Base-by-base conservation (phyloP, 2,113 vertebrate genomes). In the Oostethus manadensis region DNA sequence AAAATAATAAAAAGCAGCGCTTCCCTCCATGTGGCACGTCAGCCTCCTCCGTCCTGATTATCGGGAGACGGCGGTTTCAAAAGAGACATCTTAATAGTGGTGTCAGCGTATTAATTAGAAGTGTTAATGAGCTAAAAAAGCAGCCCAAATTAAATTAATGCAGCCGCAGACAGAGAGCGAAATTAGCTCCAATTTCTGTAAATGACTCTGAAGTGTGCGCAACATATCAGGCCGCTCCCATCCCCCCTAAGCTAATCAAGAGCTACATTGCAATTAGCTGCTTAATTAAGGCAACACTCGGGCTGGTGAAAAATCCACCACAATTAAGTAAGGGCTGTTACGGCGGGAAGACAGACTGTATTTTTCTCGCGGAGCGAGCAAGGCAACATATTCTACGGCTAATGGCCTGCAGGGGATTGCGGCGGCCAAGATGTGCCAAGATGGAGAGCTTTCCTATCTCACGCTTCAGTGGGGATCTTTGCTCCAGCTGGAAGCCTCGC, bases 81-180 rank as follows among this genome's bases (percentile, higher is more conserved):
- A 95, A 98, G 94, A 97, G 94, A 98, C 96, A 94, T 97, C 96
- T 98, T 99, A 98, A 99, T 98, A 96, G 95, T 93, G 94, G 97
- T 98, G 97, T 98, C 96, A 95, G 94, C 93, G 93, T 97, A 98
- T 99, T 99, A 99, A 99, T 99, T 99, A 98, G 95, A 98, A 93
- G 97, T 98, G 97, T 98, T 99, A 99, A 99, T 98, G 95, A 98
- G 97, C 96, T 98, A 99, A 98, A 99, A 98, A 99, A 97, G 95
- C 94, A 97, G 93, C 94, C 93, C 94, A 99, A 99, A 99, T 99
- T 99, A 99, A 99, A 99, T 98, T 99, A 99, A 98, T 98, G 93
- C 94, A 92, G 94, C 95, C 93, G 94, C 96, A 97, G 96, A 96
- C 93, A 95, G 96, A 96, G 94, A 98, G 94, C 92, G 92, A 96